A percentile compares a stretch with the other conserved stretches of the same genome.
Evolutionary conservation across 2,888 invertebrate genomes (phyloP).

Genomic region (Sclerodermus sp.): DNA sequence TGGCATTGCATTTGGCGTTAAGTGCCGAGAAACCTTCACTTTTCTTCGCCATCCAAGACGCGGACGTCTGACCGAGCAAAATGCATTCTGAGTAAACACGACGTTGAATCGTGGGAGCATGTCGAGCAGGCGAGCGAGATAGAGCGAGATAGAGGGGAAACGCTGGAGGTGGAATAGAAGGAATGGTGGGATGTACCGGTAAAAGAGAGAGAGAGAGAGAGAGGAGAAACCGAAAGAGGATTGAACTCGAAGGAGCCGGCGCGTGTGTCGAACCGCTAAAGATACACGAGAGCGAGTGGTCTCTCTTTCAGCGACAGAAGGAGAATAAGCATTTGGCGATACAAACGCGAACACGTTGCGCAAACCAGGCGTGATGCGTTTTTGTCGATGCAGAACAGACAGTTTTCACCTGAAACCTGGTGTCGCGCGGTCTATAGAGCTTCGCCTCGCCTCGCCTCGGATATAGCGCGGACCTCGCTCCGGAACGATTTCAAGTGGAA

Average conservation of each 20-base stretch:
- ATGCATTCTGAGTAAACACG: no score
- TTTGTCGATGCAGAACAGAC: conserved; percentile 13
- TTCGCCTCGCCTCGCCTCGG: no score
- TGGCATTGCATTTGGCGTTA: neutral
- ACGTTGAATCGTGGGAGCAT: neutral
- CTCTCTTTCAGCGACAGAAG: conserved; percentile 9
- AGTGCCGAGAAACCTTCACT: conserved; percentile 2
- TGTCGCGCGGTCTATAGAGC: no score
- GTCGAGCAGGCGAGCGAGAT: neutral
- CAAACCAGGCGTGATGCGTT: conserved; percentile 16
- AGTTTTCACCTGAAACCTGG: conserved; percentile 28
- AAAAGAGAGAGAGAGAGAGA: no score
- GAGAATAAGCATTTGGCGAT: conserved; percentile 7
- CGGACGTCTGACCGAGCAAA: no score
- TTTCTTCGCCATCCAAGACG: conserved; percentile 1
- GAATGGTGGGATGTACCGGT: no score
- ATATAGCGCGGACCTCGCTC: no score
- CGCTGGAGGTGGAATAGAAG: no score
- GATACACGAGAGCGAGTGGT: neutral
- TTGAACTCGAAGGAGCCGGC: no score
- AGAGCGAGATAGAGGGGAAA: neutral
- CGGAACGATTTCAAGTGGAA: no score
- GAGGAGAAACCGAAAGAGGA: no score
- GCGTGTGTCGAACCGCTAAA: no score
- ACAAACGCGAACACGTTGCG: conserved; percentile 11